Evolutionary conservation across 2,797 vertebrate species (phyloP).

Genomic region (Masticophis lateralis): DNA sequence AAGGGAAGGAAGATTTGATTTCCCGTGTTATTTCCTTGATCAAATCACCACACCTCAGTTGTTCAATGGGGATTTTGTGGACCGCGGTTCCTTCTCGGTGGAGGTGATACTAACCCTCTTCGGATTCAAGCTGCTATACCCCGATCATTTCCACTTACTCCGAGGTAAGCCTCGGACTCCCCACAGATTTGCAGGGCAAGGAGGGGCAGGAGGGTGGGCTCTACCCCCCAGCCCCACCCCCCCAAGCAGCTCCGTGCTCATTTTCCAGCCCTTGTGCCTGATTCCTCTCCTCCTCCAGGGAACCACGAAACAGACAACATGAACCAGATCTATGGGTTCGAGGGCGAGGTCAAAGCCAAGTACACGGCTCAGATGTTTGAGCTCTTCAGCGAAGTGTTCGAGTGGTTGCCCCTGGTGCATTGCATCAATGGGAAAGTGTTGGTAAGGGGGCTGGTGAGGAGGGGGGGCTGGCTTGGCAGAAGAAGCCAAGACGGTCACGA

Average conservation of each 20-base stretch:
- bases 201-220: background rate
- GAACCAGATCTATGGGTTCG: slow-evolving; percentile 98
- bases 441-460: slow-evolving; percentile 66
- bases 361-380: slow-evolving; percentile 97
- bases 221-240: background rate
- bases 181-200: background rate
- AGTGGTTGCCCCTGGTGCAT: slow-evolving; percentile 94
- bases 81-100: slow-evolving; percentile 92
- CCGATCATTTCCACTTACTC: slow-evolving; percentile 88
- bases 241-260: background rate
- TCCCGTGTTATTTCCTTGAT: slow-evolving; percentile 36
- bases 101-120: slow-evolving; percentile 95
- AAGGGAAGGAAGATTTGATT: background rate
- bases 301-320: slow-evolving; percentile 98
- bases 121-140: slow-evolving; percentile 93
- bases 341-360: slow-evolving; percentile 95
- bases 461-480: rapidly evolving
- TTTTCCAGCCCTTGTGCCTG: background rate
- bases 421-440: slow-evolving; percentile 91
- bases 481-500: background rate
- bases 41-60: slow-evolving; percentile 69
- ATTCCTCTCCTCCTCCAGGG: slow-evolving; percentile 67
- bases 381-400: slow-evolving; percentile 96
- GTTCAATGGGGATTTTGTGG: slow-evolving; percentile 96
- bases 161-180: slow-evolving; percentile 73